Conservation (phyloP, 2,888 invertebrate genomes). For the Lasioglossum lativentre region DNA sequence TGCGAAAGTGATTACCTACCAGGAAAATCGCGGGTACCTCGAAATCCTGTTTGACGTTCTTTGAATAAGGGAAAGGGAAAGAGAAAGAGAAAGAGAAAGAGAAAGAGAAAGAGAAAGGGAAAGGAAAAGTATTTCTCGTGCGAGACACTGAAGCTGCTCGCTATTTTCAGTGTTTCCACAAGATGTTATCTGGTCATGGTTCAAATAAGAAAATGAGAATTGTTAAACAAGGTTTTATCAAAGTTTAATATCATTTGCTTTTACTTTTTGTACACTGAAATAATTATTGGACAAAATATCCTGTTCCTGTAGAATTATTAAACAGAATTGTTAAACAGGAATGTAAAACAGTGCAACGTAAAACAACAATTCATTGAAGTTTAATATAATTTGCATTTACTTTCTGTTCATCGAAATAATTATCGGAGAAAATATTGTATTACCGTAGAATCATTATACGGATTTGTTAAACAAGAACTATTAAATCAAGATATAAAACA, state of each 20-base stretch:
- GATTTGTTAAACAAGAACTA: not conserved
- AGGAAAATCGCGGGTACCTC: not conserved
- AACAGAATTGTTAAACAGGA: not conserved
- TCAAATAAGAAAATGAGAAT: not conserved
- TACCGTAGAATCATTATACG: not conserved
- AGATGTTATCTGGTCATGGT: not conserved
- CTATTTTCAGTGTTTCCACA: not conserved
- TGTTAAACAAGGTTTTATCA: not conserved
- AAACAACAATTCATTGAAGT: not conserved
- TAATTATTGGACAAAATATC: not conserved
- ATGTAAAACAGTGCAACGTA: not conserved
- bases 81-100: not conserved
- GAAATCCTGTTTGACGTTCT: not conserved
- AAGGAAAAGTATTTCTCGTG: not conserved
- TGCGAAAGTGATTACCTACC: not conserved
- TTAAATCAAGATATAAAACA: not conserved
- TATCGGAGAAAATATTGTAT: not conserved
- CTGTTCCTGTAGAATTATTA: not conserved
- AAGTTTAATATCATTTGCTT: not conserved
- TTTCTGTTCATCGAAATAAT: not conserved
- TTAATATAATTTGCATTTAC: too few species aligned
- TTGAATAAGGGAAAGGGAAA: not conserved
- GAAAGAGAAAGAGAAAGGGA: too few species aligned
- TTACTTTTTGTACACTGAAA: not conserved
- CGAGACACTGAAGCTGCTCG: not conserved